Base-by-base conservation (phyloP, 2,888 invertebrate species). In the Saturnia pavonia region DNA sequence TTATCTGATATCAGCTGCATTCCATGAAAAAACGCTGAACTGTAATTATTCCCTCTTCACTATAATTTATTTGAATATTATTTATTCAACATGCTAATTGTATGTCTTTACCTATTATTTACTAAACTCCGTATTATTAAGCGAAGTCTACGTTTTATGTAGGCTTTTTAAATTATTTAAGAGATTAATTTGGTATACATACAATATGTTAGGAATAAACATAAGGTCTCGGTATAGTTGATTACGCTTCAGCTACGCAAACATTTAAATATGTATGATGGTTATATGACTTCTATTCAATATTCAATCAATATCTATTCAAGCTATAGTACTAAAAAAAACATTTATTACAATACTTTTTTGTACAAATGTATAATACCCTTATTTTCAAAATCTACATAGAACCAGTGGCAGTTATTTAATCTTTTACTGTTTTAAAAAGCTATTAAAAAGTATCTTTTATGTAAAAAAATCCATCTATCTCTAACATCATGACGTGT, bases 61-160 rank as follows among this genome's bases (percentile, higher is more conserved):
- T 68, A 40, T 76, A 74, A 72, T 73, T 74, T 72, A 68, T 71
- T 70, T 70, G 72, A 71, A 75, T 77, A 76, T 78, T 76, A 78
- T 78, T 71, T 70, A 70, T 77, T 67, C 76, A 75, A 73, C 77
- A 75, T 75, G 57, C 68, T 68, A 63, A 63, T 60, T 34, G 27
- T 69, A 51, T 48, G 65, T 66, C n/a, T 76, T 80, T 82, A 77
- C 75, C 76, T 84, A 78, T 80, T 80, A 79, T 72, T 78, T 84
- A 80, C 82, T 85, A 84, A 87, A 86, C 77, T 84, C 86, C 82
- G 83, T 88, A 87, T 87, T 87, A 85, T 84, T 89, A 88, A 85
- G 82, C 77, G 81, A 81, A 78, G 91, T 88, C 92, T 94, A 90
- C 93, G 93, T 94, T 93, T 91, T 92, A 92, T 86, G 92, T 89